phyloP scores from a whole-genome alignment of 1,140 invertebrate genomes.

The Trichogramma pretiosum region DNA sequence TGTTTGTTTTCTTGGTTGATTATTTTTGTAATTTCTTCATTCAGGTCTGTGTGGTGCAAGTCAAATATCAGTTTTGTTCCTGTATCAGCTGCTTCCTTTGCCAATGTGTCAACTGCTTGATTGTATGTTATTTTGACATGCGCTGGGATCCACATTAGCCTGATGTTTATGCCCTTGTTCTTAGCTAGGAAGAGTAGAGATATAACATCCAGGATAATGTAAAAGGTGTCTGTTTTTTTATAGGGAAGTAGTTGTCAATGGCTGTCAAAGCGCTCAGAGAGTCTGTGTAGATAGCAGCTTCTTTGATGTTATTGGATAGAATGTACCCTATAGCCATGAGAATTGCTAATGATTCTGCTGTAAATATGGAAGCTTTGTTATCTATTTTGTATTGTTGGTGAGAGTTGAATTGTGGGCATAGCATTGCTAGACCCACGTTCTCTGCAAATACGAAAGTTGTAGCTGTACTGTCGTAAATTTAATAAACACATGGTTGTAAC shows the following conservation, averaged over 20 bases:
- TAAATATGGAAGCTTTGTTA: background rate
- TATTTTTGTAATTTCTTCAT: background rate
- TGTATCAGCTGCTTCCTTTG: background rate
- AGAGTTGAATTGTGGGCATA: too few species aligned
- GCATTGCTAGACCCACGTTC: too few species aligned
- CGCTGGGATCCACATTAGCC: slow-evolving; percentile 2
- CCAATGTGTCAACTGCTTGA: background rate
- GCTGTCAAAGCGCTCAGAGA: background rate
- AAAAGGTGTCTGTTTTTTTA: background rate
- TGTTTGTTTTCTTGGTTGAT: background rate
- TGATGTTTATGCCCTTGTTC: background rate
- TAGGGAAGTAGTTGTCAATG: background rate
- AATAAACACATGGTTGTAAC: too few species aligned
- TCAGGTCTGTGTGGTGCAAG: background rate
- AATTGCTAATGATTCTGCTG: background rate
- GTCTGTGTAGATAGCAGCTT: background rate
- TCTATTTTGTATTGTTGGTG: too few species aligned
- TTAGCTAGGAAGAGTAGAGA: background rate
- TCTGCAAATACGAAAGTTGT: too few species aligned
- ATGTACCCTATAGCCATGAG: background rate
- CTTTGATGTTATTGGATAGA: background rate
- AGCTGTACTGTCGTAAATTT: too few species aligned
- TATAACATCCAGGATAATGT: background rate
- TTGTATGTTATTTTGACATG: background rate
- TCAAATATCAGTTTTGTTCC: background rate